Evolutionary conservation across 2,113 vertebrate genomes (phyloP), one percentile per base, ranked within the genome.

Genomic region (Lichenostomus cassidix): DNA sequence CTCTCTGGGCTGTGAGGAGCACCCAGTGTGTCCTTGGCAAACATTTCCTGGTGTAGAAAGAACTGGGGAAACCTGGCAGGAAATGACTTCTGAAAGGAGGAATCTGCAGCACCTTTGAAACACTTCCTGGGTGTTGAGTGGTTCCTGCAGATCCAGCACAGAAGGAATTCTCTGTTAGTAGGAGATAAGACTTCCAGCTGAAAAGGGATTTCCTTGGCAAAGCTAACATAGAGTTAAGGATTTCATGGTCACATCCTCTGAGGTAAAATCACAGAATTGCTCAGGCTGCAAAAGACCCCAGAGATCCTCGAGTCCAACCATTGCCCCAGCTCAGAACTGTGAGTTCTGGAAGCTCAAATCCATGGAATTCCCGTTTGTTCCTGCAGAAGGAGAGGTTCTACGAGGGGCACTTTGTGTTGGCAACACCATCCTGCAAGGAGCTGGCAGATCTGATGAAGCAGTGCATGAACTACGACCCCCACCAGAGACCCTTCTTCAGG

Each of bases 381-480:
- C 74, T 97, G 74, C 98, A 99, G 99, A 99, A 99, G 95, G 99
- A 99, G 95, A 97, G 98, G 67, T 99, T 99, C 97, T 99, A 99
- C 2, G 98, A 98, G 81, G 98, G 98, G 2, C 98, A 98, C 68
- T 99, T 98, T 44, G 97, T 98, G 74, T 97, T 99, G 91, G 98
- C 98, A 27, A 99, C 99, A 0, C 99, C 99, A 0, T 99, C 99
- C 10, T 99, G 99, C 97, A 98, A 96, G 91, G 99, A 99, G 77
- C 98, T 99, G 52, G 99, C 99, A 21, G 98, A 99, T 55, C 98
- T 99, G 82, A 99, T 99, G 99, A 99, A 98, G 42, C 98, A 99
- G 97, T 99, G 99, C 98, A 99, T 99, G 99, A 99, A 98, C 98
- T 99, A 99, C 2, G 99, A 99, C 95, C 98, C 99, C 95, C 98